Evolutionary conservation across 2,113 vertebrate genomes (phyloP).

Genomic region (Oreocharis arfaki): DNA sequence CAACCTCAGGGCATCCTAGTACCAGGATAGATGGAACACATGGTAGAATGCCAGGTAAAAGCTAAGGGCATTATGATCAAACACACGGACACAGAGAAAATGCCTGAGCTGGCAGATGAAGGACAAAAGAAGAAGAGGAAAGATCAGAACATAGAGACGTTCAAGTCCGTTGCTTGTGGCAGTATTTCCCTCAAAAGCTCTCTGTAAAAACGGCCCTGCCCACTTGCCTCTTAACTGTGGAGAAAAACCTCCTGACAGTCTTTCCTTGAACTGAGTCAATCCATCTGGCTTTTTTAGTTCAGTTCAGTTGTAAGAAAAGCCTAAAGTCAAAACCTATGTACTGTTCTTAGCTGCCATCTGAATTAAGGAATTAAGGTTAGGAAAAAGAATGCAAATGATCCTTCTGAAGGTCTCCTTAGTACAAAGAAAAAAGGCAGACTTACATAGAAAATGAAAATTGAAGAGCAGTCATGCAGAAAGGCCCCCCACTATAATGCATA

Average conservation of each 20-base stretch:
- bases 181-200: neutral
- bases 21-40: neutral
- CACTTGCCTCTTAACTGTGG: neutral
- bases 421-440: neutral
- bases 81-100: neutral
- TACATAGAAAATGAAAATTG: neutral
- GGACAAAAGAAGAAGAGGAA: neutral
- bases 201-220: neutral
- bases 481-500: neutral
- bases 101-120: conserved; percentile 1
- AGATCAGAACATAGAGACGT: neutral
- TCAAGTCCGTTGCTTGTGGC: neutral
- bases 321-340: neutral
- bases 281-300: neutral
- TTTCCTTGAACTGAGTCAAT: neutral
- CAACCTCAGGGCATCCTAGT: neutral
- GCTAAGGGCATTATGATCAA: neutral
- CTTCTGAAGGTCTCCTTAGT: neutral
- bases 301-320: neutral
- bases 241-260: neutral
- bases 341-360: neutral
- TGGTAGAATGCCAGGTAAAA: neutral
- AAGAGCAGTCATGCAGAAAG: neutral
- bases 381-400: neutral
- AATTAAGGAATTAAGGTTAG: neutral